Base-by-base conservation (phyloP, 2,888 invertebrate species). In the Poecilus cupreus region DNA sequence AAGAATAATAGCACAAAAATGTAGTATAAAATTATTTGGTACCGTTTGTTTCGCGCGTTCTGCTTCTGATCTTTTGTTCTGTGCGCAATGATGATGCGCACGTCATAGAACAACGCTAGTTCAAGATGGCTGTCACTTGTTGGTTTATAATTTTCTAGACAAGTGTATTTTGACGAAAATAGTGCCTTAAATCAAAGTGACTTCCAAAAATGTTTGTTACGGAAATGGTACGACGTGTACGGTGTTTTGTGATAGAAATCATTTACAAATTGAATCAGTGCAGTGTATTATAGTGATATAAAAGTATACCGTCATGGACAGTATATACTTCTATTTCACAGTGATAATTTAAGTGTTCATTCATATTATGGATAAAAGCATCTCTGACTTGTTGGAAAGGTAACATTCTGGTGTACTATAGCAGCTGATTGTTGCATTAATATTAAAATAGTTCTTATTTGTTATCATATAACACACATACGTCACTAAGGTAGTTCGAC, bases 41-140 rank as follows among this genome's bases (percentile, higher is more conserved):
- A 20, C 13, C 16, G 18, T 43, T 60, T 46, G 22, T 60, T 60
- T 43, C 46, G 26, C 64, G 60, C 39, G 22, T 64, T 39, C 32
- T 57, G 78, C 20, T 37, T 37, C 8, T 64, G 37, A 11, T 68
- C 64, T 68, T 68, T 68, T 68, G 64, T 68, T 68, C 64, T 68
- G 72, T 46, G 80, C 79, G 77, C 54, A 64, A 64, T 51, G 76
- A 39, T 78, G 60, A 78, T 84, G 84, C 84, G 84, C 84, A 83
- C 74, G 82, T 43, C 51, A 32, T 54, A 60, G 77, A 57, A 77
- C 74, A 75, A 81, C 46, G 75, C 72, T 72, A 54, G 43, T 72
- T 83, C 88, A 89, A 89, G 85, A 89, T 89, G 89, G 89, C 89
- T 88, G 88, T 88, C 89, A 89, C 89, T 89, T 89, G 89, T 89